Evolutionary conservation across 1,140 invertebrate species (phyloP), one percentile per base, ranked within the genome.

Genomic region (Drosophila watanabei): DNA sequence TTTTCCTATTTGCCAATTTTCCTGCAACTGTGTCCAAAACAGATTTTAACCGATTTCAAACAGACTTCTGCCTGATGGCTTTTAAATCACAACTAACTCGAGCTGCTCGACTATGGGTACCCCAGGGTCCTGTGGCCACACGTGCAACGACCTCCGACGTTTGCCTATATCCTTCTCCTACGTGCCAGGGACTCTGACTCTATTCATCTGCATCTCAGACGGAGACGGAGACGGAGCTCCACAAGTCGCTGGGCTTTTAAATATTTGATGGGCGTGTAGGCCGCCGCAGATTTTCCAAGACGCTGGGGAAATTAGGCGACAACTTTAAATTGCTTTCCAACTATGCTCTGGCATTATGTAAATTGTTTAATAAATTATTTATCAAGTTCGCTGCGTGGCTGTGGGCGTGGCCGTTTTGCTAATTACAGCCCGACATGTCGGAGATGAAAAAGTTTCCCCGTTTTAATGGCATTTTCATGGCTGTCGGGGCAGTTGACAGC

Each of bases 341-440:
- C 84, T 84, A 84, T 71, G 85, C 58, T 48, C 43, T 49, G 45
- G 65, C 64, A 75, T 88, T 88, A 89, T 88, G 84, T 71, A 88
- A 89, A 89, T 89, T 89, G 56, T 81, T 78, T 61, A 75, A 81
- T 88, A 69, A 78, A 79, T 78, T 88, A 89, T 88, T 89, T 62
- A 77, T 43, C 30, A 70, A 63, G 35, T 59, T 37, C 28, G 6
- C 18, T 32, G 24, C 32, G 24, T 8, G 28, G 11, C n/a, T 14
- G 37, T 79, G 54, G 76, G 45, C 70, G 66, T 65, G 66, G 46
- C 66, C 59, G n/a, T 41, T 46, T 46, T n/a, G 60, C 68, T 88
- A 87, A 84, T 88, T 88, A 77, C 66, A 78, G 39, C 54, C 54
- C 54, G 64, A 80, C 84, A 88, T 88, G 84, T 73, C 72, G 56